Base-by-base conservation (phyloP, 2,797 vertebrate species). In the Bryconaethiops microstoma region DNA sequence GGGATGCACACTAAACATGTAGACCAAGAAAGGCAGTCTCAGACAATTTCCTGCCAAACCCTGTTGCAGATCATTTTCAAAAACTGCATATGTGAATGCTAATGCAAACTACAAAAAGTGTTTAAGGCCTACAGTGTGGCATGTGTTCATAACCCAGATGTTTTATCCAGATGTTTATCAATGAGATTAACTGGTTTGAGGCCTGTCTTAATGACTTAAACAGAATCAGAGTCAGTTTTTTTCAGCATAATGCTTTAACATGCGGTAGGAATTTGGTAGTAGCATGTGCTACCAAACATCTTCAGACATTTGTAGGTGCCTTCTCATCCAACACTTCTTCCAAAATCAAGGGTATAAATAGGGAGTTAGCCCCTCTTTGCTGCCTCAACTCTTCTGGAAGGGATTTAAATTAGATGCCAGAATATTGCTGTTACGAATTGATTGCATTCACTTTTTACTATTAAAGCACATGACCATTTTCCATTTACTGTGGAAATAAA, bases 31-130 rank as follows among this genome's bases (percentile, higher is more conserved):
- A 23, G 25, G 19, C 10, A 52, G 14, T 45, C 29, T 54, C 7
- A 57, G 39, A 68, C 5, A 13, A 35, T 76, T 76, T 68, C 48
- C 50, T 35, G 48, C 14, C 8, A 69, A 80, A 69, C 17, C 21
- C 5, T 1, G n/a, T 8, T 63, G 19, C 13, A 4, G 23, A 54
- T 55, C 62, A 74, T 7, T 63, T 63, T 35, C 17, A 71, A 29
- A 60, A 59, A 35, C 19, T 23, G 25, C 29, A 72, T 62, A 17
- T 21, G 45, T 40, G 9, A 72, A 39, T 40, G 12, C 19, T 40
- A 64, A 72, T 13, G 5, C 19, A 40, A 40, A 16, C 12, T 42
- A 23, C 68, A 50, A 50, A 48, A 60, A 23, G 45, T 35, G 55
- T 65, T 42, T 62, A n/a, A 57, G 40, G 14, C 57, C 45, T 4